Base-by-base conservation (phyloP, 2,888 invertebrate genomes). In the Pilophorus perplexus region DNA sequence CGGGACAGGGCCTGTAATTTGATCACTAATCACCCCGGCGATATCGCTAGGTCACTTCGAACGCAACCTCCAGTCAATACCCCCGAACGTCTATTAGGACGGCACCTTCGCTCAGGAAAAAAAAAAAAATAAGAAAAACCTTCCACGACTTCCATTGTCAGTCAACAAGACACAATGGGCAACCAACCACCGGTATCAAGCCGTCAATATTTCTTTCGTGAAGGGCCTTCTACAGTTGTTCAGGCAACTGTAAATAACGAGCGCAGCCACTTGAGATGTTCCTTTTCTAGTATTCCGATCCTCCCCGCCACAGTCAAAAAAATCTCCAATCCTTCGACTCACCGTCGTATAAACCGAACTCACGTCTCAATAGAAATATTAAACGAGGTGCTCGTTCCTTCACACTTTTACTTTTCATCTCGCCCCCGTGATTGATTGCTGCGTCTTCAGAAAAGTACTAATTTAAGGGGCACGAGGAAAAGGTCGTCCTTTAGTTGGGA, bases 1-100 rank as follows among this genome's bases (percentile, higher is more conserved):
- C n/a, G n/a, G 62, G 62, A 62, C 62, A 62, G 62, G 62, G 28
- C 62, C 62, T 62, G 62, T 62, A 62, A 62, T 62, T 62, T 62
- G 62, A 62, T 62, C 62, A 62, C 62, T 62, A 62, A 62, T 62
- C 62, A 62, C 62, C 20, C 48, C 20, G 62, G 37, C 23, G 62
- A 62, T 62, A 62, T 62, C 62, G 62, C 62, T 62, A 48, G 62
- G 62, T 62, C 62, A 62, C 62, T 40, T 16, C 33, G 22, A 5
- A 20, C 20, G 20, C 59, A n/a, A 10, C 28, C 52, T 48, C 10
- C 48, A 14, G 20, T 6, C 8, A 25, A 25, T 59, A 22, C 23
- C 18, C 62, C 44, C 62, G n/a, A n/a, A n/a, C n/a, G 62, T 62
- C 62, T 62, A 62, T 62, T 62, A 62, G 62, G 27, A 52, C n/a